Conservation (phyloP, 23 tunicate genomes). For the Trididemnum miniatum region DNA sequence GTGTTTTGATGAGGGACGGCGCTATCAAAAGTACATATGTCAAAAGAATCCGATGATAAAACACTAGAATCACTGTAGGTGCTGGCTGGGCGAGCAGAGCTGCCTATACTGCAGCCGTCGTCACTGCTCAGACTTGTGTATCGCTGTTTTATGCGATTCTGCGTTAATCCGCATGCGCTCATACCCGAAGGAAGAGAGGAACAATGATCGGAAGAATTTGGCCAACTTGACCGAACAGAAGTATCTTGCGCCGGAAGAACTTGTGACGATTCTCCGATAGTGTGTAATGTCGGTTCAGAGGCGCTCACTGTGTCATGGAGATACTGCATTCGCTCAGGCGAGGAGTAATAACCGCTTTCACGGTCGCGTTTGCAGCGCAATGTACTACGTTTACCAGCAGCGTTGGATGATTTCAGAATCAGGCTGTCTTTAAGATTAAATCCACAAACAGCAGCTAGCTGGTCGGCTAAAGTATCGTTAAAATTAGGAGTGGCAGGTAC, state of each 20-base stretch:
- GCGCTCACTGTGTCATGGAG: slow-evolving; percentile 6
- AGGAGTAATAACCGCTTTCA: slow-evolving; percentile 88
- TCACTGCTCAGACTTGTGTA: slow-evolving; percentile 58
- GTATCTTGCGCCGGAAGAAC: not conserved
- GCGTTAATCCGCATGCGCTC: not conserved
- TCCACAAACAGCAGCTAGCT: slow-evolving; percentile 77
- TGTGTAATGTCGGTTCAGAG: slow-evolving; percentile 7
- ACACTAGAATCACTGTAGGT: slow-evolving; percentile 73
- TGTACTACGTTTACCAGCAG: slow-evolving; percentile 43
- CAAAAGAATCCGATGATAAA: slow-evolving; percentile 73
- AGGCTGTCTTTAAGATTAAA: slow-evolving; percentile 65
- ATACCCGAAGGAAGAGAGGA: slow-evolving; percentile 1
- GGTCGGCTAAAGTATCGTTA: slow-evolving; percentile 39
- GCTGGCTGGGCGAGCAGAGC: slow-evolving; percentile 51
- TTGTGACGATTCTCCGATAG: not conserved
- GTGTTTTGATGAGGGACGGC: not conserved
- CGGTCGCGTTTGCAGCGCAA: slow-evolving; percentile 58
- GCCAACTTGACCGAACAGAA: not conserved
- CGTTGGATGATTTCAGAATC: slow-evolving; percentile 46
- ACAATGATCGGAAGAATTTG: not conserved
- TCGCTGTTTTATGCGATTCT: slow-evolving; percentile 30
- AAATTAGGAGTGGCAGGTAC: slow-evolving; percentile 7
- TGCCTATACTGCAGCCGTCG: slow-evolving; percentile 56
- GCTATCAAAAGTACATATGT: slow-evolving; percentile 44
- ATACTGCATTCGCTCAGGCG: slow-evolving; percentile 55